Base-by-base conservation (phyloP, 2,113 vertebrate genomes). In the Dromiciops gliroides region DNA sequence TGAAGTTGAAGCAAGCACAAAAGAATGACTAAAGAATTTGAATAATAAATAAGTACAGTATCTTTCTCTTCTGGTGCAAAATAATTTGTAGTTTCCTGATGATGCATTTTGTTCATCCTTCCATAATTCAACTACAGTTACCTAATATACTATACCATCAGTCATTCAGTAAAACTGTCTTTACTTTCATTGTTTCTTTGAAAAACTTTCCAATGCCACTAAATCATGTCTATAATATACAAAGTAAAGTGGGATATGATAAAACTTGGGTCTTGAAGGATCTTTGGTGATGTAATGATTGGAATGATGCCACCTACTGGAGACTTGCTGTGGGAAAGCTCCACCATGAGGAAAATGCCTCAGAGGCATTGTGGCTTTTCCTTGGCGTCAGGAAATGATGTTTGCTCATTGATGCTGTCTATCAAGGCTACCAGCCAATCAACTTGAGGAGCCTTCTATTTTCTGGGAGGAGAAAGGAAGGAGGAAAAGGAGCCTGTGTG, bases 21-120 rank as follows among this genome's bases (percentile, higher is more conserved):
- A 49, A 51, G 4, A 37, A 3, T 94, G 16, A 0, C 49, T 24
- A 93, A 89, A 14, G 91, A 11, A 95, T 56, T 89, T 94, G 24
- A 94, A 94, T 83, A 91, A 28, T 50, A 94, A 92, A 37, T 91
- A 92, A 90, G 89, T 52, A 22, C 0, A 49, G 89, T 92, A 37
- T 89, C 0, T 88, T 2, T 22, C 44, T 90, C 5, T 93, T 93
- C 83, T 93, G 56, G 48, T 8, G 9, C 88, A 48, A 51, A 93
- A 22, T 60, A 60, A 50, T 89, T 48, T 90, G 26, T 37, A 91
- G 19, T 94, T 96, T 2, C 50, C 50, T 56, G 91, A 88, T 92
- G 50, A 5, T 92, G 67, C 0, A 50, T n/a, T 93, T 23, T n/a
- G 16, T 5, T 2, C 9, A 31, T 93, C 93, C 95, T 95, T 44